Evolutionary conservation across 1,140 invertebrate species (phyloP).

Genomic region (Caenorhabditis brenneri): DNA sequence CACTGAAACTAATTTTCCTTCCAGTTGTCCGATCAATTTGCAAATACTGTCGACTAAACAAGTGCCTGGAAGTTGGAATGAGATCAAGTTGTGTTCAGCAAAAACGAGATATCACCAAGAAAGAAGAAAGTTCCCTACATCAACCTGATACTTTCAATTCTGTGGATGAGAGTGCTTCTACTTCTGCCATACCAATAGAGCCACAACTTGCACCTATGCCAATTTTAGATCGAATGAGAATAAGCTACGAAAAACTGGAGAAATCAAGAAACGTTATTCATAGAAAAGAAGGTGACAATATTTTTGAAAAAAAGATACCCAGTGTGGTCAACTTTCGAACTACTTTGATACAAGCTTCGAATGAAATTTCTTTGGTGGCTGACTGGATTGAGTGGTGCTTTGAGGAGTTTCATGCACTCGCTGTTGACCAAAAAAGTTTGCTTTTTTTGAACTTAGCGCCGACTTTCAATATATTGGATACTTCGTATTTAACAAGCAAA

Average conservation of each 20-base stretch:
- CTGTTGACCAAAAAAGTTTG: too few species aligned
- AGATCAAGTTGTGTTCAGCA: not conserved
- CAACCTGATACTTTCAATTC: not conserved
- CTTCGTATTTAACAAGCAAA: too few species aligned
- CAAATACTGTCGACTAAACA: conserved; percentile 96
- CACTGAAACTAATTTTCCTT: not conserved
- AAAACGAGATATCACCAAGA: not conserved
- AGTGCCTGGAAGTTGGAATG: conserved; percentile 89
- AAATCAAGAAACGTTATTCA: conserved; percentile 38
- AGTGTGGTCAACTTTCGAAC: not conserved
- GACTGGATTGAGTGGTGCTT: conserved; percentile 18
- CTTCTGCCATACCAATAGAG: not conserved
- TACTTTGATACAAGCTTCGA: not conserved
- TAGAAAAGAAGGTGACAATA: conserved; percentile 8
- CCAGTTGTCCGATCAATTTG: conserved; percentile 73
- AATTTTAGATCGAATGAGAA: not conserved
- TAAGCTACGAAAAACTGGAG: conserved; percentile 14
- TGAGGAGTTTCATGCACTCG: not conserved
- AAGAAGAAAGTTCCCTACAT: not conserved
- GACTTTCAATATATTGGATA: too few species aligned
- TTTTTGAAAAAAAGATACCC: conserved; percentile 27
- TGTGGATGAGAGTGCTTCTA: not conserved
- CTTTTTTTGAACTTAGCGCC: too few species aligned
- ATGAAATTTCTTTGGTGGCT: conserved; percentile 24
- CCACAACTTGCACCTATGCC: not conserved